These are phyloP conservation scores for Oxycera nigricornis DNA, from an alignment of 2,888 invertebrate species.

Conservation along the genomic window DNA sequence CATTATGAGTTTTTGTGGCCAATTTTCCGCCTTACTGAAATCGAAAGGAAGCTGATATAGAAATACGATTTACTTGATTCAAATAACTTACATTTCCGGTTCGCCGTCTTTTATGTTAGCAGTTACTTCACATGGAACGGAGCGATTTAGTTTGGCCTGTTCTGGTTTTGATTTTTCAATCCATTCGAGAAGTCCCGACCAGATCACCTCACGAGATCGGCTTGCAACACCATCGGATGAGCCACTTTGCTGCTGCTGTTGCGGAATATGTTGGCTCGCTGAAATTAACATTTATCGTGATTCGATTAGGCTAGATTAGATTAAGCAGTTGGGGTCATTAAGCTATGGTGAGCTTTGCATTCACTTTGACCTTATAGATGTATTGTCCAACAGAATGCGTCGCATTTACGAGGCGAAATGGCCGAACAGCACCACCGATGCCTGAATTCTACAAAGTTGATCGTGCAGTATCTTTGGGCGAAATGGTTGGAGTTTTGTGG, in stretches of 20 bases:
- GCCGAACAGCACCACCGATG: too few relatives aligned
- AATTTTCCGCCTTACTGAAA: constrained; percentile 83
- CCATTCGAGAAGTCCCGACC: constrained; percentile 90
- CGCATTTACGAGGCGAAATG: too few relatives aligned
- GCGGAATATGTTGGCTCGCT: constrained; percentile 44
- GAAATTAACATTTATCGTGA: too few relatives aligned
- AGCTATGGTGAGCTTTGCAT: too few relatives aligned
- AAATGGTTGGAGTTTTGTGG: too few relatives aligned
- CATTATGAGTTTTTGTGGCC: constrained; percentile 93
- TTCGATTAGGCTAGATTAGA: too few relatives aligned
- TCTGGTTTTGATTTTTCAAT: constrained; percentile 89
- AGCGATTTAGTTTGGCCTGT: constrained; percentile 76
- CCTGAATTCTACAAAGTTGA: too few relatives aligned
- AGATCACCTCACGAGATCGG: constrained; percentile 63
- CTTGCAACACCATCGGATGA: constrained; percentile 49
- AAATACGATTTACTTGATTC: not conserved
- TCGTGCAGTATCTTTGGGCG: too few relatives aligned
- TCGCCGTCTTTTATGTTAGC: constrained; percentile 79
- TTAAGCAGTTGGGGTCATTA: too few relatives aligned
- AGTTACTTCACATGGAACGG: constrained; percentile 80
- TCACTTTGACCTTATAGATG: too few relatives aligned
- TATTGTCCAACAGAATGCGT: too few relatives aligned
- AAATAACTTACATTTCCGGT: constrained; percentile 71
- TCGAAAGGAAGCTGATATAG: not conserved
- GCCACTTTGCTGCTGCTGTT: constrained; percentile 44